A percentile compares a stretch with the other conserved stretches of the same genome.
Conservation (phyloP, 2,888 invertebrate species). For the Amorpha juglandis region DNA sequence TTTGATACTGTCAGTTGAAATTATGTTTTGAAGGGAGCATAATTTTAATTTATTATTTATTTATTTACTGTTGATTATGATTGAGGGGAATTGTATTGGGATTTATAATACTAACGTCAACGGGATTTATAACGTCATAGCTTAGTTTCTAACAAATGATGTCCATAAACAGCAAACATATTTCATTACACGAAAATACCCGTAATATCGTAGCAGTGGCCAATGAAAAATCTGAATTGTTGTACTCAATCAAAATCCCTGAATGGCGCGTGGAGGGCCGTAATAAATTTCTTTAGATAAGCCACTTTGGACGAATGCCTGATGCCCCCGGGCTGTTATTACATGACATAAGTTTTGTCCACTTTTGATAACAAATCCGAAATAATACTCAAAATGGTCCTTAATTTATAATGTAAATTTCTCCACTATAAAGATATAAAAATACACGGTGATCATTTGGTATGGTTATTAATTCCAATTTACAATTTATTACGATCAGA, state of each 20-base stretch:
- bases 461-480: background rate
- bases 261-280: conserved; percentile 38
- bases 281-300: conserved; percentile 49
- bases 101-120: background rate
- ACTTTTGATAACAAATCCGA: conserved; percentile 22
- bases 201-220: conserved; percentile 22
- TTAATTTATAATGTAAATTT: conserved; percentile 20
- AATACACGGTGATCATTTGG: background rate
- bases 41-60: no score
- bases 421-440: background rate
- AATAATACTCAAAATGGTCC: conserved; percentile 12
- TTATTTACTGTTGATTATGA: no score
- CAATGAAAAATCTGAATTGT: conserved; percentile 38
- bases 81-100: no score
- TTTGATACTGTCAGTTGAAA: no score
- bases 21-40: no score
- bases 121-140: no score
- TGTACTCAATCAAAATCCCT: conserved; percentile 41
- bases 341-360: conserved; percentile 41
- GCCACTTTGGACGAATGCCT: conserved; percentile 39
- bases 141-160: background rate
- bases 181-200: conserved; percentile 10
- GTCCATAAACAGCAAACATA: conserved; percentile 16
- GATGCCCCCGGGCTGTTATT: conserved; percentile 27
- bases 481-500: no score